Evolutionary conservation across 2,113 vertebrate species (phyloP), one percentile per base, ranked within the genome.

Genomic region (Reinhardtius hippoglossoides): DNA sequence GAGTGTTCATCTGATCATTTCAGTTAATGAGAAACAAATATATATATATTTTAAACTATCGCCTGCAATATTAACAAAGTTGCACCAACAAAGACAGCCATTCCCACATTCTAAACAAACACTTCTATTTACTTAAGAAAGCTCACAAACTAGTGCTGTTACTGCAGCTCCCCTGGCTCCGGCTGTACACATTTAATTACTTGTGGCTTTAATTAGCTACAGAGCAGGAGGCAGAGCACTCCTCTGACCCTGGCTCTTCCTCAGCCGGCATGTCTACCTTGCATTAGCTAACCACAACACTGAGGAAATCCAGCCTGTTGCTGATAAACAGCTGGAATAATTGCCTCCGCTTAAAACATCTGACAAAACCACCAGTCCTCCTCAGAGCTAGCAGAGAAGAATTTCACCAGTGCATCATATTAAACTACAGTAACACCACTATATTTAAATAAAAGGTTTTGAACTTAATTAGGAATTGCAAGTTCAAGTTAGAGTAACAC

Each of bases 161-260:
- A 20, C 40, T 70, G 80, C 31, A 44, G 69, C 23, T 66, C 42
- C 37, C 58, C 71, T 44, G 4, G 76, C 72, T 83, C 58, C 3
- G 31, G 31, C 78, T 69, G 76, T 67, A 58, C 82, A 88, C 73
- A 82, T 75, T 90, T 80, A 86, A 81, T 88, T 77, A 86, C 84
- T 88, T 89, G 84, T 88, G 86, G 84, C 86, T 89, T 87, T 82
- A 77, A 88, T 87, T 78, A 77, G 81, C 65, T 75, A 71, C 74
- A 83, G 70, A 81, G 70, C 67, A 76, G 78, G 54, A 69, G 15
- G 60, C 57, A 65, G 40, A 48, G 67, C 54, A 21, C 78, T 78
- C 26, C 72, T 83, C 76, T 64, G 62, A 80, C 71, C 48, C 46
- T 7, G 42, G 37, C 61, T 74, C 57, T 76, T 80, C 60, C 71